These are phyloP conservation scores for Lycophotia porphyrea DNA, from an alignment of 2,888 invertebrate species.

Conservation along the genomic window DNA sequence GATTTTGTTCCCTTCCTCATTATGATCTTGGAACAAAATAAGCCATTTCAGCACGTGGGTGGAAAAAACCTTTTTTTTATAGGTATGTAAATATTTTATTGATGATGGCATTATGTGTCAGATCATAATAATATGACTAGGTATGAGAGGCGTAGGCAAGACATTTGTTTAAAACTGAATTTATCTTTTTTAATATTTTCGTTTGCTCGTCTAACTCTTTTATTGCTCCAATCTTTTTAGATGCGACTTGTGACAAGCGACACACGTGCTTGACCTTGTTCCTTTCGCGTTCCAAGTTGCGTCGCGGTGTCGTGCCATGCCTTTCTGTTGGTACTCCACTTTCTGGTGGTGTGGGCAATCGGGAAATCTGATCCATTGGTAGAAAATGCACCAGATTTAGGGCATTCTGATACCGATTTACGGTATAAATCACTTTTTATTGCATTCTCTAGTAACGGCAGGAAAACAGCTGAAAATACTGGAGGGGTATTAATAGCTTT, in stretches of 20 bases:
- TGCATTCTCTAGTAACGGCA: not conserved
- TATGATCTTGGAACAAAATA: conserved; percentile 73
- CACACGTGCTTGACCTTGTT: not conserved
- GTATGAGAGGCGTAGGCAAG: not conserved
- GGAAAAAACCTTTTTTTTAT: conserved; percentile 35
- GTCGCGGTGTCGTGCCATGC: not conserved
- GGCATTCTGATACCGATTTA: not conserved
- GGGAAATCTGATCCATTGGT: not conserved
- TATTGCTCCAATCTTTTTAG: not conserved
- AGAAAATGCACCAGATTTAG: not conserved
- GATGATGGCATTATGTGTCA: not conserved
- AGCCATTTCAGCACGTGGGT: conserved; percentile 72
- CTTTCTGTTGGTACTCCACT: not conserved
- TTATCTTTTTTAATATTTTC: not conserved
- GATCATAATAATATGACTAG: not conserved
- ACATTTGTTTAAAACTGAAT: not conserved
- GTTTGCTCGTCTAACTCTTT: not conserved
- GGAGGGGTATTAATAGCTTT: conserved; percentile 22
- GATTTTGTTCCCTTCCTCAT: conserved; percentile 76
- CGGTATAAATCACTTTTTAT: not conserved
- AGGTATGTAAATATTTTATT: conserved; percentile 21
- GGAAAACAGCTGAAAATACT: conserved; percentile 8
- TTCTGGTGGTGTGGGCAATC: no score
- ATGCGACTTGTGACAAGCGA: not conserved
- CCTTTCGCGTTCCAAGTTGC: not conserved